Base-by-base conservation (phyloP, 2,113 vertebrate genomes). In the Accipiter cooperii region DNA sequence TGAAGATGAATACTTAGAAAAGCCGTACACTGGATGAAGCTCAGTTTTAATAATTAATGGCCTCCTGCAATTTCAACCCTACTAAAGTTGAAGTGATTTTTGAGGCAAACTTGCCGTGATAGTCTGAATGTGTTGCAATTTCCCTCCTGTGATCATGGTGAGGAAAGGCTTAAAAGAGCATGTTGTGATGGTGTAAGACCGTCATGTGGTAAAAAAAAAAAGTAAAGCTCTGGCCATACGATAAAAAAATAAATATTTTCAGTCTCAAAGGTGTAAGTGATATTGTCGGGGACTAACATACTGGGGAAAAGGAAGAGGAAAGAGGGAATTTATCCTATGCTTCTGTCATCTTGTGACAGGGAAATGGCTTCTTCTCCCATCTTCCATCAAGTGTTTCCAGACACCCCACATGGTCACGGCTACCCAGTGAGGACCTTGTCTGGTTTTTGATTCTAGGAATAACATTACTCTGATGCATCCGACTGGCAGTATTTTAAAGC, bases 61-160 rank as follows among this genome's bases (percentile, higher is more conserved):
- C 36, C 51, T 88, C 26, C 40, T 82, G 42, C 18, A 74, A 40
- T 85, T 84, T 82, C 13, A 7, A 76, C 15, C 13, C 40, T 89
- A 31, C 34, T 61, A 73, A 86, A 90, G 26, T 14, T 2, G 0
- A 75, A 87, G 47, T 46, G 69, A 89, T 82, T 94, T 91, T 96
- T 0, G 0, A 68, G 60, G 44, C 44, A 95, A 91, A 79, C 34
- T 81, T 42, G 4, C 54, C 58, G 17, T 1, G 3, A 31, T 40
- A 51, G 34, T 57, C 61, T 85, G 58, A 91, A 42, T 5, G 2
- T 24, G 16, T 36, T 87, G 40, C 21, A 85, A 5, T 87, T 64
- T 58, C 11, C 21, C 33, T 79, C 52, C 40, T 38, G 18, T 58
- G 57, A 76, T 57, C 46, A 38, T 17, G 9, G 20, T 69, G 55